Conservation (phyloP, 2,888 invertebrate genomes). For the Drosophila sordidula region DNA sequence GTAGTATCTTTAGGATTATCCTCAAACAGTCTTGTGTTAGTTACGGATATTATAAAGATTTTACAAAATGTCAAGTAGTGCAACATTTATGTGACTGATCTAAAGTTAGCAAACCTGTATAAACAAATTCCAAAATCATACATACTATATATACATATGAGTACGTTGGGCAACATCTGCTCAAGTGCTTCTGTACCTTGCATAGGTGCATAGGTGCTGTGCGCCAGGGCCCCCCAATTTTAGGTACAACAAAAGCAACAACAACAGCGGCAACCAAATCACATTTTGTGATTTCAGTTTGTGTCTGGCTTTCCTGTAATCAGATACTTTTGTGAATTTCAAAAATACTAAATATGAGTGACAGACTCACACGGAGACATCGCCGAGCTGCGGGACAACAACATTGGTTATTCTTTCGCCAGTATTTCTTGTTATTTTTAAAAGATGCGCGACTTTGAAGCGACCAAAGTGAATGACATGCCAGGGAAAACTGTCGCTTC, state of each 20-base stretch:
- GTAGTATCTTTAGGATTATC: too few species aligned
- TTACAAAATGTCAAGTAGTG: background rate
- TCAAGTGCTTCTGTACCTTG: conserved; percentile 23
- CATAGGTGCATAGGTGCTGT: conserved; percentile 23
- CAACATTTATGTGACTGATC: background rate
- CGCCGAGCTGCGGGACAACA: conserved; percentile 12
- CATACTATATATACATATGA: conserved; percentile 4
- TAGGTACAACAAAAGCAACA: conserved; percentile 22
- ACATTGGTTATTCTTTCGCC: conserved; percentile 65
- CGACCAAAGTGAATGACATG: conserved; percentile 72
- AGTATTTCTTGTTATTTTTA: conserved; percentile 74
- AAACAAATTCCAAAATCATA: conserved; percentile 11
- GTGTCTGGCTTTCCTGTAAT: conserved; percentile 81
- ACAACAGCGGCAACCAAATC: conserved; percentile 43
- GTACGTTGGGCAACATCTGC: conserved; percentile 61
- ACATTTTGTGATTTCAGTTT: conserved; percentile 80
- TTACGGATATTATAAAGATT: too few species aligned
- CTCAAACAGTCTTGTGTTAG: too few species aligned
- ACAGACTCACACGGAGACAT: conserved; percentile 60
- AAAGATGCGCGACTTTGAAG: conserved; percentile 70
- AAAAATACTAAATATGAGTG: conserved; percentile 79
- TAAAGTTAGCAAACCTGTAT: background rate
- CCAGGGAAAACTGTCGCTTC: conserved; percentile 64
- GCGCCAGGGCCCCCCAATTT: conserved; percentile 22
- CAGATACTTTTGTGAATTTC: conserved; percentile 81